Percentiles rank a stretch among this genome's conserved stretches.
Conservation (phyloP, 2,888 invertebrate genomes). For the Drosophila nr. fundita region DNA sequence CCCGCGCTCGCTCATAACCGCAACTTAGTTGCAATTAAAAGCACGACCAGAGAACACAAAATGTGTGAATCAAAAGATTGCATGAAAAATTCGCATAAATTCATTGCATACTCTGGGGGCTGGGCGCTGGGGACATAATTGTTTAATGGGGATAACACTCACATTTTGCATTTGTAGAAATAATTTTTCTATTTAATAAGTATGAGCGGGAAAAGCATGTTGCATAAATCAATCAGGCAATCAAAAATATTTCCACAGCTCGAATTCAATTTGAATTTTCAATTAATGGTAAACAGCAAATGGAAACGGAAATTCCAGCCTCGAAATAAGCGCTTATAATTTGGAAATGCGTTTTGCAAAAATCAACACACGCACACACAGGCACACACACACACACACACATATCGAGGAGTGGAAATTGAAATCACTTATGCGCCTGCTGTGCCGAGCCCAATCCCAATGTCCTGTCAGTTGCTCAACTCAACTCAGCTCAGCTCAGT, state of each 20-base stretch:
- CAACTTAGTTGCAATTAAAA: conserved; percentile 68
- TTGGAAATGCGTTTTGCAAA: conserved; percentile 21
- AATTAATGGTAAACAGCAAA: conserved; percentile 45
- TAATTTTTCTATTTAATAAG: background rate
- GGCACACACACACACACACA: background rate
- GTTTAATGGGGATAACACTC: background rate
- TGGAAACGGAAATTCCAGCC: conserved; percentile 19
- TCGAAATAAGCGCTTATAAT: conserved; percentile 33
- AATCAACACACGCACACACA: conserved; percentile 10
- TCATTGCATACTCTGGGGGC: conserved; percentile 8
- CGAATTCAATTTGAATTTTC: conserved; percentile 54
- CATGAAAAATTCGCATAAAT: conserved; percentile 3
- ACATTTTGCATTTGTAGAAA: background rate
- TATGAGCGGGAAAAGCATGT: background rate
- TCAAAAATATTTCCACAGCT: conserved; percentile 20
- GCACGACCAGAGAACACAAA: conserved; percentile 34
- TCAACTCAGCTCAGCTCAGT: background rate
- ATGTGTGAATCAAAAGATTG: conserved; percentile 11
- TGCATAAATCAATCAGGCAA: conserved; percentile 43
- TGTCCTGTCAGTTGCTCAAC: conserved; percentile 51
- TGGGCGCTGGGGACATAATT: background rate
- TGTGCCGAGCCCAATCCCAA: conserved; percentile 16
- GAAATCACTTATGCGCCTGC: conserved; percentile 69
- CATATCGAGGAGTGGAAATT: conserved; percentile 22
- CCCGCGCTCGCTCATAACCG: conserved; percentile 18